Evolutionary conservation across 1,140 invertebrate species (phyloP), one percentile per base, ranked within the genome.

Genomic region (Drosophila guanche): DNA sequence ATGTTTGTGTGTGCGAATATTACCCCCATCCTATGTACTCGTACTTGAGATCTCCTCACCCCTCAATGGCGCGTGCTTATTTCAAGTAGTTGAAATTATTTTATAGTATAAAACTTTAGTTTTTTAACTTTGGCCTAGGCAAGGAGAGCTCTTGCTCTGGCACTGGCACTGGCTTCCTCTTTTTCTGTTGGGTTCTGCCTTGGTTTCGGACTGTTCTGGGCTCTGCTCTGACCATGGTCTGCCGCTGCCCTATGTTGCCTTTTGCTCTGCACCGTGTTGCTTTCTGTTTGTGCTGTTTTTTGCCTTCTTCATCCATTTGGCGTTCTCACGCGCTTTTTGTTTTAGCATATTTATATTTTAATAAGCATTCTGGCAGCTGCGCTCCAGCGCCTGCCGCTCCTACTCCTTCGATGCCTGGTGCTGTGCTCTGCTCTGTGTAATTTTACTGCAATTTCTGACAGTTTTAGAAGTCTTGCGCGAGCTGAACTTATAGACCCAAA

Each of bases 331-430:
- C 51, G 66, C 77, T 80, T 88, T 83, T 81, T 83, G 72, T 76
- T 76, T 76, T 76, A 83, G 83, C 83, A 88, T 88, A 88, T 88
- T 88, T 88, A 88, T 88, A 88, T 88, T 88, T 88, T 89, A 88
- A 88, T 88, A 88, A 88, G 83, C 83, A 77, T 83, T 76, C 79
- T 79, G 80, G 75, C 83, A 88, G 83, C 84, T 88, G 83, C 78
- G 75, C 81, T 81, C 50, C 65, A 72, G 55, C 66, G 77, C 73
- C 74, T 68, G 16, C 16, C 22, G 4, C 8, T 16, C 45, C 5
- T 27, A 29, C 42, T 74, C 52, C 43, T 40, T 55, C 66, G 53
- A 83, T 77, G 67, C 63, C 72, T 20, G 16, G 16, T 20, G 16
- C 16, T 20, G 16, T 20, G 16, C 16, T 37, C 1, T 37, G 10